Conservation (phyloP, 2,113 vertebrate species). For the Anoura caudifer region DNA sequence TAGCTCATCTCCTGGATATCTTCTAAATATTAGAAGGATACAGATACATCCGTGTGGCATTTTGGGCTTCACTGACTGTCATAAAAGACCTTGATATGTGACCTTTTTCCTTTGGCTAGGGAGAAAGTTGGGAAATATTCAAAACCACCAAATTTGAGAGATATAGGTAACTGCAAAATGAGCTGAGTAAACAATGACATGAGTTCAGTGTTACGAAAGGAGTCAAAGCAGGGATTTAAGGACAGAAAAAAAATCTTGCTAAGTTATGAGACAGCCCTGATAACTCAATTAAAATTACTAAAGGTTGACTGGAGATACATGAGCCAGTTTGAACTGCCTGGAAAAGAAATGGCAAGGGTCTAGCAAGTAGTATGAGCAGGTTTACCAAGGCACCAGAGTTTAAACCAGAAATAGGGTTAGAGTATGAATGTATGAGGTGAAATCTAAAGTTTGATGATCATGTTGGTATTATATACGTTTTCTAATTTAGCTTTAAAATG, state of each 20-base stretch:
- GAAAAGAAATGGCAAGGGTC: not conserved
- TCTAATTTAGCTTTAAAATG: not conserved
- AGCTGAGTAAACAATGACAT: slow-evolving; percentile 6
- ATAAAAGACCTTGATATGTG: not conserved
- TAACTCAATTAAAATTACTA: not conserved
- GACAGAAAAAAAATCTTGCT: slow-evolving; percentile 42
- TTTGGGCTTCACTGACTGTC: not conserved
- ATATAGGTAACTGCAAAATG: not conserved
- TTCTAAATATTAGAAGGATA: not conserved
- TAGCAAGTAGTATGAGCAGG: not conserved
- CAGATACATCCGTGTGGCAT: not conserved
- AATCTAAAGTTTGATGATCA: not conserved
- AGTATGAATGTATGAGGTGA: not conserved
- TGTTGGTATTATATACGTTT: not conserved
- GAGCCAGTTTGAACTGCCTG: not conserved
- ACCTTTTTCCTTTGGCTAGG: not conserved
- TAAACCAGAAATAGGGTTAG: not conserved
- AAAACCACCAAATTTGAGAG: slow-evolving; percentile 32
- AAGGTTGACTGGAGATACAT: not conserved
- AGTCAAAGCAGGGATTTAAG: not conserved
- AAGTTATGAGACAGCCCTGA: not conserved
- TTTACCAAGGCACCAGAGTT: not conserved
- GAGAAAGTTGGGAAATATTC: slow-evolving; percentile 15
- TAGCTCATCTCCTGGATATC: not conserved
- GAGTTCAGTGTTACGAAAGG: not conserved